Percentiles rank a stretch among this genome's conserved stretches.
These are phyloP conservation scores for Australoheros facetus DNA, from an alignment of 2,797 vertebrate genomes.

Conservation along the genomic window DNA sequence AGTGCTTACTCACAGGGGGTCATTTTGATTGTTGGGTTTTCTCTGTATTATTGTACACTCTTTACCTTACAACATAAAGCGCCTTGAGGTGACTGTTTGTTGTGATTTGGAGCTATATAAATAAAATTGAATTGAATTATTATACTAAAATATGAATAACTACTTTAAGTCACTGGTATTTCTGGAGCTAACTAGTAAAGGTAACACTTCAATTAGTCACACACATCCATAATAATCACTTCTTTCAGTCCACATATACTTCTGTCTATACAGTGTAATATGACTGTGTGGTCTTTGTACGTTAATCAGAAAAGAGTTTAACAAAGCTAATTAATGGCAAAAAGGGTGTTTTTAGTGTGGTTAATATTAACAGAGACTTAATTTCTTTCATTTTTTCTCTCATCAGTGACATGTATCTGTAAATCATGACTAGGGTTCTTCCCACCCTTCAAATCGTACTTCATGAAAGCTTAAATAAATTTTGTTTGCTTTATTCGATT, in stretches of 20 bases:
- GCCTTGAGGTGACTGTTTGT: too few species aligned
- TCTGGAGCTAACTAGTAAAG: not conserved
- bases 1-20: too few species aligned
- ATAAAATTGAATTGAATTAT: not conserved
- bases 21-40: too few species aligned
- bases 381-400: not conserved
- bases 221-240: not conserved
- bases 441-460: not conserved
- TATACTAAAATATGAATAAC: not conserved
- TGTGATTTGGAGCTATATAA: too few species aligned
- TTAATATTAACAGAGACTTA: not conserved
- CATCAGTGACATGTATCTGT: not conserved
- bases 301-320: not conserved
- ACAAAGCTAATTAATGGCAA: not conserved
- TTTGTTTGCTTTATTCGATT: not conserved
- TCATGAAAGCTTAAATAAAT: not conserved
- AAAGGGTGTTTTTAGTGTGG: not conserved
- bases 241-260: not conserved
- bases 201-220: not conserved
- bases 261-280: not conserved
- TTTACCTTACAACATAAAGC: too few species aligned
- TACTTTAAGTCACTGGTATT: not conserved
- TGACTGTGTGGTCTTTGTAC: not conserved
- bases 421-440: too few species aligned
- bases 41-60: too few species aligned